Percentiles rank a stretch among this genome's conserved stretches.
Evolutionary conservation across 1,140 invertebrate genomes (phyloP).

Genomic region (Apis laboriosa): DNA sequence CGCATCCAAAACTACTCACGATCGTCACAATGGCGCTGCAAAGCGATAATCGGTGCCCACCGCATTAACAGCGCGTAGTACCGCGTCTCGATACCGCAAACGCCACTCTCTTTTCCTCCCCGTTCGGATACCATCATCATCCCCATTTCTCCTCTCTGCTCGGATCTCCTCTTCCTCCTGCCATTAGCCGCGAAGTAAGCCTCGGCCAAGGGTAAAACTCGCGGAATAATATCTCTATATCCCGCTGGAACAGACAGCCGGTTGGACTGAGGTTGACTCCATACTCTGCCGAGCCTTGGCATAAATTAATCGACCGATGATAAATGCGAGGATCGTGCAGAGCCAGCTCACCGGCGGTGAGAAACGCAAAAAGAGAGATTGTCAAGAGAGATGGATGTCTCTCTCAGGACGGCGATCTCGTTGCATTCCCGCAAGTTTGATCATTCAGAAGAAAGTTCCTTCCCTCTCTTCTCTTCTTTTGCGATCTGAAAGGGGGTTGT

Average conservation of each 20-base stretch:
- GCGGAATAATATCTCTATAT: conserved; percentile 37
- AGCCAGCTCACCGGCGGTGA: background rate
- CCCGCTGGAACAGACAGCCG: conserved; percentile 11
- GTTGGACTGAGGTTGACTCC: conserved; percentile 21
- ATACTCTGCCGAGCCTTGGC: conserved; percentile 52
- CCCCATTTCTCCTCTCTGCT: background rate
- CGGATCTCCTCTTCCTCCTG: conserved; percentile 6
- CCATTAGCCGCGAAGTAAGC: conserved; percentile 52
- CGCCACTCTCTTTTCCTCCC: conserved; percentile 22
- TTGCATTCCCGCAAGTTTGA: conserved; percentile 39
- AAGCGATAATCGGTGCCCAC: conserved; percentile 16
- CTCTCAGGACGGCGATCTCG: conserved; percentile 17
- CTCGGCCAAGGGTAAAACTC: background rate
- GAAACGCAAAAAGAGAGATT: conserved; percentile 69
- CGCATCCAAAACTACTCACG: conserved; percentile 42
- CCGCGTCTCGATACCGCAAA: conserved; percentile 25
- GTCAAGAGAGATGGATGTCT: conserved; percentile 71
- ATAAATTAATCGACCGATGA: conserved; percentile 73
- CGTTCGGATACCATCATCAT: conserved; percentile 43
- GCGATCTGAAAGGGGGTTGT: background rate
- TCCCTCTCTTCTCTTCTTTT: background rate
- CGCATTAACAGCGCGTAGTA: conserved; percentile 17
- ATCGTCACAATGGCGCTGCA: conserved; percentile 28
- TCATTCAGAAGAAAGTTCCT: conserved; percentile 11
- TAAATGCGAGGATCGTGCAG: conserved; percentile 65